Evolutionary conservation across 2,797 vertebrate species (phyloP), one percentile per base, ranked within the genome.

Genomic region (Numenius phaeopus): DNA sequence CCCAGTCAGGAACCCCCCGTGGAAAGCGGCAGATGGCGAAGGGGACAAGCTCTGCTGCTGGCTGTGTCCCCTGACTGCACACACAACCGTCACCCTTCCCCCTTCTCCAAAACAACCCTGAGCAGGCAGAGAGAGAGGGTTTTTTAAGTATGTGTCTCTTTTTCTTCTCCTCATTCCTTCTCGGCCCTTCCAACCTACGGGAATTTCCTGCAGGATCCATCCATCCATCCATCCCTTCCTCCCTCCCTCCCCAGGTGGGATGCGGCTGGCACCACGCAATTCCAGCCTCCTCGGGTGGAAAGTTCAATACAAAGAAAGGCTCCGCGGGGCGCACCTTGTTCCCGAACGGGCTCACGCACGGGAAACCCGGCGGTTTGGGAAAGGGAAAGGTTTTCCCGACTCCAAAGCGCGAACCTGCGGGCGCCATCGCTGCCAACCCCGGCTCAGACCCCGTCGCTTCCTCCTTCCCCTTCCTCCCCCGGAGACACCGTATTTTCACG

Each of bases 1-100:
- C 42, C 29, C 30, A 12, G 77, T 9, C 61, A 14, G 64, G 59
- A 83, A 21, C 46, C 75, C 85, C 76, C 88, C 14, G 7, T 10
- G 70, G 91, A 78, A 90, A 76, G 93, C n/a, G 11, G 89, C 94
- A 97, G 96, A 96, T 97, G 94, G 96, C 37, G 34, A 75, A 89
- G 91, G 72, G 94, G 66, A 79, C 95, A 61, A 79, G 95, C 89
- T 78, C 26, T 19, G 87, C 83, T 55, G 42, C 67, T n/a, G 84
- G 91, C 89, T 67, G 87, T 1, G 88, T 84, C 90, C 71, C 69
- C 79, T 71, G 90, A 72, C 75, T 52, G 89, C 90, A 7, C 84
- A 47, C 76, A 14, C 46, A 70, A 17, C 76, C 40, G 0, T 9
- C 81, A 29, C 71, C 87, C 94, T 91, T 75, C 84, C 77, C 88